Conservation (phyloP, 1,140 invertebrate genomes). For the Musca domestica region DNA sequence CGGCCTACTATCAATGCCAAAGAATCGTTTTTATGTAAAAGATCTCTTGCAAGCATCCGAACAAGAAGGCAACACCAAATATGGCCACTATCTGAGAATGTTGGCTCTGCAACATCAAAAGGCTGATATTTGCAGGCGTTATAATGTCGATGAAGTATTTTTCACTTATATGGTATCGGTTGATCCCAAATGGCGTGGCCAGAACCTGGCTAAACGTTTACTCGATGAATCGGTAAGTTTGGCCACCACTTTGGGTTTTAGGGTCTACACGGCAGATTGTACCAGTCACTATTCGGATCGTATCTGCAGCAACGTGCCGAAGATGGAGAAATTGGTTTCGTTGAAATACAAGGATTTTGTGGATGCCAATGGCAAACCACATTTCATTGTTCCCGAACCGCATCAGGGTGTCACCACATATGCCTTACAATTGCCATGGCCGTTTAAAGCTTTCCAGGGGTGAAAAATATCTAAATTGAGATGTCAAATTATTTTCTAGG, state of each 20-base stretch:
- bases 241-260: constrained; percentile 5
- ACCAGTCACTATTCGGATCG: constrained; percentile 26
- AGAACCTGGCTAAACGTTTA: constrained; percentile 22
- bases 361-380: constrained; percentile 21
- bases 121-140: background rate
- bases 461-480: too few species aligned
- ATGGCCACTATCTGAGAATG: background rate
- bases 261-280: constrained; percentile 26
- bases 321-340: constrained; percentile 22
- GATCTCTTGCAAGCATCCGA: background rate
- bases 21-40: background rate
- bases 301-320: constrained; percentile 16
- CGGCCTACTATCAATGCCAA: background rate
- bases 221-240: constrained; percentile 17
- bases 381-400: constrained; percentile 24
- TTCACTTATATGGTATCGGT: constrained; percentile 2
- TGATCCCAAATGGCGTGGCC: constrained; percentile 7
- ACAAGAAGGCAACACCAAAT: constrained; percentile 3
- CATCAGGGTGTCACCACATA: constrained; percentile 24
- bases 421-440: background rate
- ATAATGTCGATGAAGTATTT: background rate
- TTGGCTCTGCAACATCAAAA: background rate
- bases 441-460: too few species aligned
- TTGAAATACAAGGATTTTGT: constrained; percentile 26
- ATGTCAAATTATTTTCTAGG: too few species aligned